phyloP scores from a whole-genome alignment of 1,140 invertebrate genomes.

The Aphis gossypii region DNA sequence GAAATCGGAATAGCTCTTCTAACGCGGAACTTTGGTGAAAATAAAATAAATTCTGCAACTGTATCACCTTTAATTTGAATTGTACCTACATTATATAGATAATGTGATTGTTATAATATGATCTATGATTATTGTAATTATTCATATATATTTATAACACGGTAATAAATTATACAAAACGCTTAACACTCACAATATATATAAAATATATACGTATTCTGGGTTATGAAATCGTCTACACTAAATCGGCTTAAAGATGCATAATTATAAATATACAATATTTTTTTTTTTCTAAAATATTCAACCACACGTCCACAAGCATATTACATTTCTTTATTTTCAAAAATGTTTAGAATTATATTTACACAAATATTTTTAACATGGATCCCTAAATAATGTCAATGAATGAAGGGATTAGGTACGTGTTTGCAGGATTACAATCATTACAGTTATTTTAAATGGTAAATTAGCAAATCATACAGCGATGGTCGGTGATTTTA shows the following conservation, averaged over 20 bases:
- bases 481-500: background rate
- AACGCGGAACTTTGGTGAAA: background rate
- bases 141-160: background rate
- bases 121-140: background rate
- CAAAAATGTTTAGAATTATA: background rate
- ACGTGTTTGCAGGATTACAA: no score
- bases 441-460: background rate
- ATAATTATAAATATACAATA: background rate
- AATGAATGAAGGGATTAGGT: no score
- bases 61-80: background rate
- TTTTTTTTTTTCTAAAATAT: background rate
- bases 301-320: background rate
- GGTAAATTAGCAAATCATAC: background rate
- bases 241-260: background rate
- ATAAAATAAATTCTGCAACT: background rate
- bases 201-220: background rate
- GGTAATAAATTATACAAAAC: background rate
- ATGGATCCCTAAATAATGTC: no score
- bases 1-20: background rate
- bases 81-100: background rate
- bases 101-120: background rate
- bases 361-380: no score
- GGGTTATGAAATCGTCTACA: background rate
- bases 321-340: background rate
- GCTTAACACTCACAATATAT: background rate